Evolutionary conservation across 1,140 invertebrate species (phyloP).

Genomic region (Lysiphlebus fabarum): DNA sequence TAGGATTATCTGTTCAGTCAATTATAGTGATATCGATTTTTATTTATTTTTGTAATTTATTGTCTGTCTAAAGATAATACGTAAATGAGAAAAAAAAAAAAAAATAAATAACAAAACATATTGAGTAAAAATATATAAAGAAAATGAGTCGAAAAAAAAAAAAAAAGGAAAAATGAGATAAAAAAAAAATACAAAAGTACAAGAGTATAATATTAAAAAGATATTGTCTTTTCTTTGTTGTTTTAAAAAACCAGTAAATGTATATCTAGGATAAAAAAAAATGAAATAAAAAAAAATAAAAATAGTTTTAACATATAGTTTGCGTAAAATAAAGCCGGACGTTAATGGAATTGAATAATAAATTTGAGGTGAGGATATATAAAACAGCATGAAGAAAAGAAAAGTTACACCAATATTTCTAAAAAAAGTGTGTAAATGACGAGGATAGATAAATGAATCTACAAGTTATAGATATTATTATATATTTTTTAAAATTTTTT

Average conservation of each 20-base stretch:
- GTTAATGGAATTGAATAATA: slow-evolving; percentile 29
- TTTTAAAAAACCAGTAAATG: neutral
- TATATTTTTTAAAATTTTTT: slow-evolving; percentile 19
- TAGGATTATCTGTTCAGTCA: too few species aligned
- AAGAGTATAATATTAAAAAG: neutral
- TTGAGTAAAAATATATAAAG: neutral
- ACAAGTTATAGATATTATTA: slow-evolving; percentile 6
- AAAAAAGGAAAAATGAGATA: neutral
- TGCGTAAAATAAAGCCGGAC: neutral
- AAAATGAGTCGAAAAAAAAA: neutral
- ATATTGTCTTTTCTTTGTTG: slow-evolving; percentile 1
- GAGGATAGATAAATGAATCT: neutral
- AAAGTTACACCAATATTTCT: too few species aligned
- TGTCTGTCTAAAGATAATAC: neutral
- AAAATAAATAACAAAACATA: neutral
- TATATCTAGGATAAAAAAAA: neutral
- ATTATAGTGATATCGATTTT: slow-evolving; percentile 7
- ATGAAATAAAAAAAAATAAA: too few species aligned
- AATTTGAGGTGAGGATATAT: slow-evolving; percentile 17
- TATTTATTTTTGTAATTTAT: slow-evolving; percentile 8
- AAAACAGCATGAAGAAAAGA: neutral
- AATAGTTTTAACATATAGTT: too few species aligned
- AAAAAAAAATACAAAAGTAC: neutral
- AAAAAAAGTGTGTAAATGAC: too few species aligned
- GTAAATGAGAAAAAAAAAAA: neutral